Conservation (phyloP, 37 sponge, comb jelly and placozoan species). For the Cladorhizidae sp. region DNA sequence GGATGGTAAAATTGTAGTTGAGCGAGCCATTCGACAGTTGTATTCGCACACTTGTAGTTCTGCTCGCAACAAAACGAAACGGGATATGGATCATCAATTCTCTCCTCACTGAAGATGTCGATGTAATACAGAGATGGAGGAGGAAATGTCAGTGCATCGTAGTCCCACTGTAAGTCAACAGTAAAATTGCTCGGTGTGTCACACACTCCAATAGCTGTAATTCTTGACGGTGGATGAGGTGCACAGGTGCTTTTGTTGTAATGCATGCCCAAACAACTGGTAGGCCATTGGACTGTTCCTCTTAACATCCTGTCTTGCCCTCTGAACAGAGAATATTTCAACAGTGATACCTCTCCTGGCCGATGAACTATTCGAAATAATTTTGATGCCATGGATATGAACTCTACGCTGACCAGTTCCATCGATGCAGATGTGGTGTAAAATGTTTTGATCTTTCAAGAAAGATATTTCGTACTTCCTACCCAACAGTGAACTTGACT, state of each 20-base stretch:
- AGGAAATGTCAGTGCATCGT: not conserved
- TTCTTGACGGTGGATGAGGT: not conserved
- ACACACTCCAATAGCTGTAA: not conserved
- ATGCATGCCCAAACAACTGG: not conserved
- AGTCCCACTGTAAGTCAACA: not conserved
- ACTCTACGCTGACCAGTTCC: not conserved
- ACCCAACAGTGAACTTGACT: not conserved
- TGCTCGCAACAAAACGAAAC: not conserved
- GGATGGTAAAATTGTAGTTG: not conserved
- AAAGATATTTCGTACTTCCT: conserved; percentile 4
- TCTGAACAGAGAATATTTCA: not conserved
- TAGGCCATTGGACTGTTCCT: not conserved
- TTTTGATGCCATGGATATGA: not conserved
- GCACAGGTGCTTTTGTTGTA: not conserved
- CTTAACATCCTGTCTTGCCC: not conserved
- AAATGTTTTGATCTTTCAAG: not conserved
- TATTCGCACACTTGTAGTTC: not conserved
- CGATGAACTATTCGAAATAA: not conserved
- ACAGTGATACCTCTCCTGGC: not conserved
- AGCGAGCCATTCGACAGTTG: not conserved
- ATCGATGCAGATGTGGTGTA: not conserved
- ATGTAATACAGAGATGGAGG: not conserved
- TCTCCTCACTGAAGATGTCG: not conserved
- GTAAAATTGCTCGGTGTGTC: not conserved
- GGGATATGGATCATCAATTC: too few relatives aligned